Evolutionary conservation across 2,797 vertebrate species (phyloP).

Genomic region (Melanotaenia parkinsoni): DNA sequence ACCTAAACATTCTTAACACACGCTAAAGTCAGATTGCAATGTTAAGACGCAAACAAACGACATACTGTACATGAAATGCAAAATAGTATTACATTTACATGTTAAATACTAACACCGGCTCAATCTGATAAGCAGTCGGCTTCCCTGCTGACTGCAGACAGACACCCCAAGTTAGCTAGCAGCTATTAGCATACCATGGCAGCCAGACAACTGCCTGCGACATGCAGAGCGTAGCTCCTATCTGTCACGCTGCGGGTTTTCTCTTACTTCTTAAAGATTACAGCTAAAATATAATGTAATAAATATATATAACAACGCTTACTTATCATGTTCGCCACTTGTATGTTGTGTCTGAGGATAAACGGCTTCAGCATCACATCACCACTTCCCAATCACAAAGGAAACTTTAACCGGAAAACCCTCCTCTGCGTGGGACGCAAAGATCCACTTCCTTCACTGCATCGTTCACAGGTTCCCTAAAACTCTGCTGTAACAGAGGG

Average conservation of each 20-base stretch:
- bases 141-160: slow-evolving; percentile 25
- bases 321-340: slow-evolving; percentile 67
- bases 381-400: slow-evolving; percentile 80
- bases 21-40: not conserved
- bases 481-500: not conserved
- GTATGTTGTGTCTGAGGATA: slow-evolving; percentile 53
- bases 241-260: slow-evolving; percentile 2
- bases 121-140: not conserved
- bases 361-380: slow-evolving; percentile 54
- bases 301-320: slow-evolving; percentile 28
- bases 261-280: not conserved
- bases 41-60: not conserved
- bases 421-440: slow-evolving; percentile 60
- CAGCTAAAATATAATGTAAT: too few species aligned
- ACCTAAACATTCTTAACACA: slow-evolving; percentile 17
- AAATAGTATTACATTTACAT: not conserved
- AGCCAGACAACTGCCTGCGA: slow-evolving; percentile 18
- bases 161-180: slow-evolving; percentile 60
- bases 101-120: not conserved
- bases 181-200: slow-evolving; percentile 50
- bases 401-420: slow-evolving; percentile 82
- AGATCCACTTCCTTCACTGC: slow-evolving; percentile 53
- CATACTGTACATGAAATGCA: not conserved
- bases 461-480: not conserved
- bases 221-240: not conserved